Evolutionary conservation across 2,888 invertebrate species (phyloP).

Genomic region (Plutella xylostella): DNA sequence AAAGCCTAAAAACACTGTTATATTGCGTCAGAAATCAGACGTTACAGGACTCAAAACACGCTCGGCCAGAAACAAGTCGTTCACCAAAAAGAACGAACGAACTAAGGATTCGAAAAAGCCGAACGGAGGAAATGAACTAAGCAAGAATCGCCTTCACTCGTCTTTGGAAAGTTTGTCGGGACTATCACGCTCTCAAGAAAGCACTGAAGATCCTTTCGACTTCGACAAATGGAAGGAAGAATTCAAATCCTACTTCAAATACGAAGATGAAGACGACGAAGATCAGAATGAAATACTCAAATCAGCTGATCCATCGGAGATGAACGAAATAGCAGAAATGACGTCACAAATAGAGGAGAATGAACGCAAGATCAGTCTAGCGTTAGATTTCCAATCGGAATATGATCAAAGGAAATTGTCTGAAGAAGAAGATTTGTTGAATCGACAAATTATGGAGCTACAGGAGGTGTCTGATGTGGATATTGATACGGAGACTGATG

Average conservation of each 20-base stretch:
- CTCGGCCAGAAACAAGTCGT: slow-evolving; percentile 40
- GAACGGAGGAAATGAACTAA: slow-evolving; percentile 33
- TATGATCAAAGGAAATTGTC: slow-evolving; percentile 80
- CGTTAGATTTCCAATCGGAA: slow-evolving; percentile 74
- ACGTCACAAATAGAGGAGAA: slow-evolving; percentile 66
- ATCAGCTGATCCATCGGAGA: slow-evolving; percentile 55
- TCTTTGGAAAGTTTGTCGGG: slow-evolving; percentile 57
- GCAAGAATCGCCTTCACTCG: slow-evolving; percentile 54
- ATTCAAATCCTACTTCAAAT: slow-evolving; percentile 53
- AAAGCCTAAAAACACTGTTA: slow-evolving; percentile 33
- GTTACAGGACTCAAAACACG: slow-evolving; percentile 69
- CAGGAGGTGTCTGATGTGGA: slow-evolving; percentile 80
- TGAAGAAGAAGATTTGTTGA: slow-evolving; percentile 81
- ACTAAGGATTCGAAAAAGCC: slow-evolving; percentile 32
- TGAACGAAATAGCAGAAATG: slow-evolving; percentile 64
- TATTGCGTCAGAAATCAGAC: slow-evolving; percentile 72
- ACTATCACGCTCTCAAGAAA: slow-evolving; percentile 52
- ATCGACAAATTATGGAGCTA: slow-evolving; percentile 80
- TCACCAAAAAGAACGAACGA: slow-evolving; percentile 42
- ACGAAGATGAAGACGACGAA: slow-evolving; percentile 55
- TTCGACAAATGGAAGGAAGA: slow-evolving; percentile 60
- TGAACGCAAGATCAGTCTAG: slow-evolving; percentile 69
- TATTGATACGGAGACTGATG: slow-evolving; percentile 85
- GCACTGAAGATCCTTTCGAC: slow-evolving; percentile 50
- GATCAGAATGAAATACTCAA: slow-evolving; percentile 53